Evolutionary conservation across 2,113 vertebrate species (phyloP).

Genomic region (Benitochromis conjunctus): DNA sequence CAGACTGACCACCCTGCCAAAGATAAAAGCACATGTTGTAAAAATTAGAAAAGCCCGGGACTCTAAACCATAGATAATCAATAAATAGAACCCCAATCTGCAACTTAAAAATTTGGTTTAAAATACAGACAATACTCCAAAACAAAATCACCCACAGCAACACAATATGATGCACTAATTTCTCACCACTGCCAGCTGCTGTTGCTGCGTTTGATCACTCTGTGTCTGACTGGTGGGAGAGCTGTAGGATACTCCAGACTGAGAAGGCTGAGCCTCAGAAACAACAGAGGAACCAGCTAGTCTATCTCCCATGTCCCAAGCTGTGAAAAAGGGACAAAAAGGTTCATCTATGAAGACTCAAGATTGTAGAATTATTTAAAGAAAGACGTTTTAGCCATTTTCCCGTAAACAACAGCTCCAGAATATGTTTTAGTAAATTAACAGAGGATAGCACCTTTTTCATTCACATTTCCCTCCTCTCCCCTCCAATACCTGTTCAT

Average conservation of each 20-base stretch:
- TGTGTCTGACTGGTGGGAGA: constrained; percentile 45
- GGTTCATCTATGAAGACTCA: neutral
- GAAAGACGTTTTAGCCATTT: neutral
- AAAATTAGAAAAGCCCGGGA: neutral
- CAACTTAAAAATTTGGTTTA: neutral
- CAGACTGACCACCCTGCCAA: constrained; percentile 39
- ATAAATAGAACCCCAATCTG: neutral
- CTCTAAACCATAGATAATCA: neutral
- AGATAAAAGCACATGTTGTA: neutral
- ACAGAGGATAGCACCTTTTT: neutral
- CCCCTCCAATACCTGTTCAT: neutral
- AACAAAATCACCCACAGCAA: neutral
- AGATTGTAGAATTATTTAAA: neutral
- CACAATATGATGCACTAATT: neutral
- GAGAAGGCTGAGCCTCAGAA: constrained; percentile 47
- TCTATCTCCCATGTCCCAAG: constrained; percentile 34
- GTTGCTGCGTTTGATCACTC: constrained; percentile 52
- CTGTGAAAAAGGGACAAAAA: neutral
- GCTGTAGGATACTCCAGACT: constrained; percentile 49
- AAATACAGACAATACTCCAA: neutral
- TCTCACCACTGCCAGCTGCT: constrained; percentile 53
- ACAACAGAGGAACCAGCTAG: constrained; percentile 26
- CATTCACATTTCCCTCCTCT: neutral
- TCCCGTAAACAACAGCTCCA: neutral
- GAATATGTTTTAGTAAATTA: neutral